phyloP scores from a whole-genome alignment of 2,888 invertebrate species.

The Coremacera marginata region DNA sequence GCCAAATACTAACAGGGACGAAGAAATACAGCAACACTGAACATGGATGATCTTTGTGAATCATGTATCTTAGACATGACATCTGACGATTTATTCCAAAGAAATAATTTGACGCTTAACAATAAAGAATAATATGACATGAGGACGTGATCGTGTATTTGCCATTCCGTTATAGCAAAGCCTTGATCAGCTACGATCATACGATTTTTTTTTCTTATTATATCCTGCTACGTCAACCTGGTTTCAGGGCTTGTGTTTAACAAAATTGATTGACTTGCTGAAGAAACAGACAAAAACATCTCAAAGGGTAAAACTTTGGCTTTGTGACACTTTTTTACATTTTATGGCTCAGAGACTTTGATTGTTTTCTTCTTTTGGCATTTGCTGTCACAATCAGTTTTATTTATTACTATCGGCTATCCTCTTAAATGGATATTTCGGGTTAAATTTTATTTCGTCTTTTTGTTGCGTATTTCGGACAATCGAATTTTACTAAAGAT shows the following conservation, averaged over 20 bases:
- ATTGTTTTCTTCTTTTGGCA: constrained; percentile 32
- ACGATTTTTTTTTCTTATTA: background rate
- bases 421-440: constrained; percentile 51
- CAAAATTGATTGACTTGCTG: constrained; percentile 19
- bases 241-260: background rate
- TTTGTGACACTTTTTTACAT: constrained; percentile 14
- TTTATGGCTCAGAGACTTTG: constrained; percentile 29
- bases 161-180: background rate
- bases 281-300: background rate
- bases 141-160: constrained; percentile 33
- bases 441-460: constrained; percentile 51
- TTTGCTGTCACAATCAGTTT: constrained; percentile 34
- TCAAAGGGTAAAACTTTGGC: background rate
- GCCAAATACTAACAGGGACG: too few species aligned
- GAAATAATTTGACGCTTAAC: background rate
- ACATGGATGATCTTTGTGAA: too few species aligned
- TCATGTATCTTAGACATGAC: too few species aligned
- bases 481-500: constrained; percentile 15
- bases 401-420: constrained; percentile 35
- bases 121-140: constrained; percentile 42
- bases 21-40: too few species aligned
- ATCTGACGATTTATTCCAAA: background rate
- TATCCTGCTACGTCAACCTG: background rate
- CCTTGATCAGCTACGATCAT: too few species aligned
- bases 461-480: constrained; percentile 54